Evolutionary conservation across 2,113 vertebrate species (phyloP), one percentile per base, ranked within the genome.

Genomic region (Danio rerio): DNA sequence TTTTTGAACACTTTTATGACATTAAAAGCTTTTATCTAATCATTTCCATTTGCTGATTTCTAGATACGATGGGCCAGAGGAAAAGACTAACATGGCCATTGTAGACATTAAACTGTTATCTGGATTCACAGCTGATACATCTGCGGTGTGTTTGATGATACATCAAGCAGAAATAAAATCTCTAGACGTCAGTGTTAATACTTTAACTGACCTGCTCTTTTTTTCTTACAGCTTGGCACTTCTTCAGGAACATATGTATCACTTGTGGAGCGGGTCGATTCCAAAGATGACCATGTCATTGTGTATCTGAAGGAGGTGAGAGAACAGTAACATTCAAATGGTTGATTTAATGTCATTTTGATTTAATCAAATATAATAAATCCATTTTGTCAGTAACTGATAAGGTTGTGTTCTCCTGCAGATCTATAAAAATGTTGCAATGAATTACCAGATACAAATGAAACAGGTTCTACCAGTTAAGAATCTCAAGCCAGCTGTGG

Each of bases 401-500:
- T 2, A 0, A 72, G 9, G 73, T 16, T 81, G 71, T 81, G 31
- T 80, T 0, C 40, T 40, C 42, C 66, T 53, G 83, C 86, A 93
- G 92, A 40, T 93, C 9, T 40, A 2, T 0, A 53, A 2, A 0
- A 0, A 88, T 86, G 6, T 12, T 6, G 8, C 80, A 0, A 5
- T 91, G 58, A 16, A 49, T 62, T 81, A 88, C 78, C 77, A 52
- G 49, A 83, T 96, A 89, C 83, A 45, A 5, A 88, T 96, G 52
- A 80, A 93, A 79, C 91, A 87, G 85, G 88, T 93, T 68, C 47
- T 92, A 40, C 81, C 75, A 3, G 93, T 97, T 31, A 56, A 87
- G 20, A 93, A 91, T 85, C 92, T 96, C 84, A 94, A 94, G 81
- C 94, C 96, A 50, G 95, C 95, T 4, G 88, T 89, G 56, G 89